Evolutionary conservation across 2,888 invertebrate genomes (phyloP), one percentile per base, ranked within the genome.

Genomic region (Noctua pronuba): DNA sequence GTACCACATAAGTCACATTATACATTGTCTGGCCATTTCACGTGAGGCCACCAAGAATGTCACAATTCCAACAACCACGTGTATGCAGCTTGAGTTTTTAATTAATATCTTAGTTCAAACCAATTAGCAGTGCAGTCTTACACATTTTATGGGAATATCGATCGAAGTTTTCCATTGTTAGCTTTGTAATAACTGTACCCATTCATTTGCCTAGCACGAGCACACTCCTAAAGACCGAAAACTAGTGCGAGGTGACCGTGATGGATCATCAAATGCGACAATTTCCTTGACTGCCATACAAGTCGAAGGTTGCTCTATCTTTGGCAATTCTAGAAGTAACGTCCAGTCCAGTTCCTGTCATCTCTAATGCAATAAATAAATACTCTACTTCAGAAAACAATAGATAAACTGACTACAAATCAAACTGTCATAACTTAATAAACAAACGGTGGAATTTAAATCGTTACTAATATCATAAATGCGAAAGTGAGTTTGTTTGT

Each of bases 91-190:
- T 46, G 18, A 44, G 18, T 28, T 58, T 73, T 52, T 70, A 77
- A 84, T 82, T 82, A 85, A 77, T 72, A 77, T 64, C 72, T 75
- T 67, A 73, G 86, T 70, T 83, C 52, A 44, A 73, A 83, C 13
- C 49, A 75, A 68, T 83, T 86, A 84, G 35, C 86, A 55, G 11
- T 55, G 41, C 31, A 60, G 60, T 75, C 52, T 49, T 69, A 78
- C 6, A 16, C 69, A 35, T 62, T 58, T 55, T 70, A 69, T 41
- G 64, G 58, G 60, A 58, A 62, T 58, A 58, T 58, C 68, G 4
- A 18, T 64, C 18, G 77, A 78, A 31, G 24, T 71, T 73, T 86
- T 84, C 79, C 86, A 28, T 38, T 68, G 31, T 35, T 31, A 18
- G 16, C 41, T 65, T 69, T 49, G 76, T 24, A 24, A 67, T 78